Base-by-base conservation (phyloP, 2,113 vertebrate genomes). In the Aix galericulata region DNA sequence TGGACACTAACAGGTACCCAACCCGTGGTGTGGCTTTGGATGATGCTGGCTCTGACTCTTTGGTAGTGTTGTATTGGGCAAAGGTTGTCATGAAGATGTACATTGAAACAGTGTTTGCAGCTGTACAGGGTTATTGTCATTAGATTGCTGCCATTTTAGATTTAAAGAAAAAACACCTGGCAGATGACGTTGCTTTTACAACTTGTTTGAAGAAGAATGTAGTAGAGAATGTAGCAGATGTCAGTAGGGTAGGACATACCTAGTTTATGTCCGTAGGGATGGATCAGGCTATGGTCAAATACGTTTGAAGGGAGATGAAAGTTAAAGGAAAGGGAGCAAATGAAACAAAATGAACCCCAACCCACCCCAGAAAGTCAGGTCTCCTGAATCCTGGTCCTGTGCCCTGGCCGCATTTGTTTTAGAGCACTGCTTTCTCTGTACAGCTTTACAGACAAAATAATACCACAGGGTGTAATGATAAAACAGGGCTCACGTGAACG, bases 111-210 rank as follows among this genome's bases (percentile, higher is more conserved):
- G 27, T 2, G 27, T 5, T 38, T 53, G 42, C 60, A 78, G 52
- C 52, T 56, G 38, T 32, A 13, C 58, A 38, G 5, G 0, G 1
- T 5, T 15, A 8, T 0, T 88, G 76, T 17, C 9, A 2, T 15
- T 48, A 56, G 13, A 27, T 22, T 36, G 3, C 34, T 60, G 36
- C 38, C 2, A 1, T 13, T 34, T 11, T 5, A 3, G 0, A 20
- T 9, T 17, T 10, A 36, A 60, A 60, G 34, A 34, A 38, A 60
- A 9, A 40, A 42, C 36, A 68, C 34, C 34, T 31, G 62, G 46
- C 22, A 59, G 12, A 10, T 18, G 44, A 11, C 5, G 6, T 2
- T 25, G 50, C 52, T 75, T 53, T 69, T 56, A 22, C 50, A 40
- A 59, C 48, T 17, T 9, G 72, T 22, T 6, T 22, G 13, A 64